A percentile compares a stretch with the other conserved stretches of the same genome.
phyloP scores from a whole-genome alignment of 2,888 invertebrate genomes.

The Xylota segnis region DNA sequence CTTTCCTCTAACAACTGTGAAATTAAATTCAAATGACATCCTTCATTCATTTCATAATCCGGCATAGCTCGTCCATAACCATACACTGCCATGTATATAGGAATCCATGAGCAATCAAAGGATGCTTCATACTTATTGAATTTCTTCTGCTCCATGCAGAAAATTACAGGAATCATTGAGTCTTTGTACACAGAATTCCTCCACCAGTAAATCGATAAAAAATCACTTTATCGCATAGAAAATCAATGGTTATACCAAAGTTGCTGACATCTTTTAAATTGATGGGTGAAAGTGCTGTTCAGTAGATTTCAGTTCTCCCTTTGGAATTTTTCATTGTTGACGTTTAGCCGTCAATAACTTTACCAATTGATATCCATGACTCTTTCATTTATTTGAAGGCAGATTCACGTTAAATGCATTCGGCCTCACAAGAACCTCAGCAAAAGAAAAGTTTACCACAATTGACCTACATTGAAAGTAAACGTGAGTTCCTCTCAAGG shows the following conservation, averaged over 20 bases:
- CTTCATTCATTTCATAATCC: conserved; percentile 23
- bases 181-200: not conserved
- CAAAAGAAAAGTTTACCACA: not conserved
- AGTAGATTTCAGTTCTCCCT: not conserved
- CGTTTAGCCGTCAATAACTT: not conserved
- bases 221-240: not conserved
- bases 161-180: conserved; percentile 1
- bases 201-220: conserved; percentile 13
- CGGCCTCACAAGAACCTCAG: not conserved
- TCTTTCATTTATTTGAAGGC: not conserved
- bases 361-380: not conserved
- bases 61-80: not conserved
- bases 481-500: not conserved
- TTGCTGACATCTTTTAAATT: not conserved
- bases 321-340: not conserved
- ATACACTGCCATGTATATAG: not conserved
- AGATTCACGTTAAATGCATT: not conserved
- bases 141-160: conserved; percentile 4
- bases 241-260: conserved; percentile 10
- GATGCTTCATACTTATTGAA: conserved; percentile 17
- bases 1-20: conserved; percentile 9
- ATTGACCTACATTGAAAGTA: not conserved
- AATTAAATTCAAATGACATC: conserved; percentile 38
- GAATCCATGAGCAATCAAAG: conserved; percentile 16
- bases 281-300: not conserved